A percentile compares a stretch with the other conserved stretches of the same genome.
These are phyloP conservation scores for Paralinhomoeus sp. DNA, from an alignment of 2,888 invertebrate species.

Conservation along the genomic window DNA sequence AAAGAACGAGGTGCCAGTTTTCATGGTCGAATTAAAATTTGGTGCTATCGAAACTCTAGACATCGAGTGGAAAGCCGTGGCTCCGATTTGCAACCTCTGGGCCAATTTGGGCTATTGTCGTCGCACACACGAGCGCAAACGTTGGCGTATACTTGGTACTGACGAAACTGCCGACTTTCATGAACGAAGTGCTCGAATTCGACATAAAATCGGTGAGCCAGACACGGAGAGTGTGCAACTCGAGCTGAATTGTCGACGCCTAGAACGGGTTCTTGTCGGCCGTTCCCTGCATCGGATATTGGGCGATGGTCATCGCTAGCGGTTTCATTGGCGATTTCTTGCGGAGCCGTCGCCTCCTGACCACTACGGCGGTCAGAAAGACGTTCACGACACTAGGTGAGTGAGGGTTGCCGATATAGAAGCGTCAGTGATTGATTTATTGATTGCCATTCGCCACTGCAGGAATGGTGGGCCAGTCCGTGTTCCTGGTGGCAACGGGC, in stretches of 20 bases:
- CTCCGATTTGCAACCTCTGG: not conserved
- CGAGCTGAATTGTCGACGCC: too few relatives aligned
- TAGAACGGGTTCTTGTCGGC: constrained; percentile 51
- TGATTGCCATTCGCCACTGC: too few relatives aligned
- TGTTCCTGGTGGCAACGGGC: not conserved
- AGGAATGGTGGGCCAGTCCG: constrained; percentile 1
- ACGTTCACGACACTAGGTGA: constrained; percentile 52
- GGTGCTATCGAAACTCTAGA: too few relatives aligned
- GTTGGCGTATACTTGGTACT: constrained; percentile 18
- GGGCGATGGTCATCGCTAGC: constrained; percentile 48
- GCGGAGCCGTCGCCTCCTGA: constrained; percentile 41
- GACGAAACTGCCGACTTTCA: constrained; percentile 22
- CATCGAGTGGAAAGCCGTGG: too few relatives aligned
- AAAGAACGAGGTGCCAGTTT: too few relatives aligned
- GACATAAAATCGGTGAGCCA: constrained; percentile 12
- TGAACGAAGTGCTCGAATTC: constrained; percentile 24
- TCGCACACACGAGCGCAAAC: constrained; percentile 3
- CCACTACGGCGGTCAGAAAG: constrained; percentile 47
- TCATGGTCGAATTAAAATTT: too few relatives aligned
- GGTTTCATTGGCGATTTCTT: constrained; percentile 53
- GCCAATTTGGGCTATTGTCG: constrained; percentile 4
- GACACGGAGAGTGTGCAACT: too few relatives aligned
- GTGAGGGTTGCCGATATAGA: too few relatives aligned
- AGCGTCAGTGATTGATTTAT: too few relatives aligned
- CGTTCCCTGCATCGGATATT: constrained; percentile 51